Evolutionary conservation across 2,888 invertebrate species (phyloP).

Genomic region (Caenorhabditis afra): DNA sequence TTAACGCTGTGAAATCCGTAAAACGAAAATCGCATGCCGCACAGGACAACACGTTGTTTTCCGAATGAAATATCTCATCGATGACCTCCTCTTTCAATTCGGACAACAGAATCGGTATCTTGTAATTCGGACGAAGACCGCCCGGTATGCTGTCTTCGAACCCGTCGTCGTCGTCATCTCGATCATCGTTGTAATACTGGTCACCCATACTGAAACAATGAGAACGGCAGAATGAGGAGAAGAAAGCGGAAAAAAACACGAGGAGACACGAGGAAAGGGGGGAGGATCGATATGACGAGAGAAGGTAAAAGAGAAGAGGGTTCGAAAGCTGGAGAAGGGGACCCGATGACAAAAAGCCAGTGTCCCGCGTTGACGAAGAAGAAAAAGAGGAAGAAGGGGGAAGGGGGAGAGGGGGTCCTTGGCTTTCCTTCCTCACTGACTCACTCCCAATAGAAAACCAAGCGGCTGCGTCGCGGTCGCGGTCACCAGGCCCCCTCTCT

Average conservation of each 20-base stretch:
- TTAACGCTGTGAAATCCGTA: neutral
- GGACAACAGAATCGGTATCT: slow-evolving; percentile 25
- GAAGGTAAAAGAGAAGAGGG: neutral
- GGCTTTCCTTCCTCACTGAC: too few relatives aligned
- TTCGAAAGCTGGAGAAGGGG: too few relatives aligned
- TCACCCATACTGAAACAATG: slow-evolving; percentile 6
- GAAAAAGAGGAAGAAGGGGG: too few relatives aligned
- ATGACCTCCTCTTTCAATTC: slow-evolving; percentile 30
- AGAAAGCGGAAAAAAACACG: neutral
- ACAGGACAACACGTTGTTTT: slow-evolving; percentile 9
- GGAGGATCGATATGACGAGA: neutral
- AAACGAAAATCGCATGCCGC: slow-evolving; percentile 17
- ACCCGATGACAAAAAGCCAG: too few relatives aligned
- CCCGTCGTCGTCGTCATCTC: slow-evolving; percentile 26
- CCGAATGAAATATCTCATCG: slow-evolving; percentile 8
- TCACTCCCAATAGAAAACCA: too few relatives aligned
- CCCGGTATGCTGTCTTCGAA: slow-evolving; percentile 33
- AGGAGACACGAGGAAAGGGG: too few relatives aligned
- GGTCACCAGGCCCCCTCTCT: too few relatives aligned
- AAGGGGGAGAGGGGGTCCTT: too few relatives aligned
- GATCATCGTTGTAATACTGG: neutral
- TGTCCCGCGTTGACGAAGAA: too few relatives aligned
- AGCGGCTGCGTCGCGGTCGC: too few relatives aligned
- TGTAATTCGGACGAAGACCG: slow-evolving; percentile 38
- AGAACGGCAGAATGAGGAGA: neutral